These are phyloP conservation scores for Tetraodon nigroviridis DNA, from an alignment of 2,113 vertebrate species.

Conservation along the genomic window DNA sequence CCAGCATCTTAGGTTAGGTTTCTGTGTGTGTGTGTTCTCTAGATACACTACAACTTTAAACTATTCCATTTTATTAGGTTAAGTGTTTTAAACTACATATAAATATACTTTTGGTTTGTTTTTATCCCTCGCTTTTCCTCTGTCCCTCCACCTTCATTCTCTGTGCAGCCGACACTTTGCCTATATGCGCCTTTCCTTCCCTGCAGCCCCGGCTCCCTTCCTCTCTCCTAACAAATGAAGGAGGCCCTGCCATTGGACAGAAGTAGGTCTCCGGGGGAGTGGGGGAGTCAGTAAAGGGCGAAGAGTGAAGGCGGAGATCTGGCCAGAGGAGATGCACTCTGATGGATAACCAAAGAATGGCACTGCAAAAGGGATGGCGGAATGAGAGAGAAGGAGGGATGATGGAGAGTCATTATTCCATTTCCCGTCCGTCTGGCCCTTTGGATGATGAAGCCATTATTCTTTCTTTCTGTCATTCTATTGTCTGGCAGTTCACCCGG, in stretches of 20 bases:
- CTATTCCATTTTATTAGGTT: too few species aligned
- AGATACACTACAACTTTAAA: too few species aligned
- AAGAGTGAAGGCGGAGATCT: constrained; percentile 35
- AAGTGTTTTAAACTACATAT: too few species aligned
- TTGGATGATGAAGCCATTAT: constrained; percentile 66
- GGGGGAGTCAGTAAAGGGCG: constrained; percentile 48
- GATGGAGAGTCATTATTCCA: constrained; percentile 45
- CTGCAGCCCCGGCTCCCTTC: neutral
- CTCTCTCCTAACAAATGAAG: constrained; percentile 63
- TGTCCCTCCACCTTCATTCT: constrained; percentile 14
- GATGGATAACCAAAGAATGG: constrained; percentile 49
- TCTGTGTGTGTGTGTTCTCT: too few species aligned
- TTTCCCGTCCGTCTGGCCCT: constrained; percentile 48
- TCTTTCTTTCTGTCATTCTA: constrained; percentile 36
- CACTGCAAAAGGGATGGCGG: constrained; percentile 16
- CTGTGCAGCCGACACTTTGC: constrained; percentile 29
- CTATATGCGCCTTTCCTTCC: constrained; percentile 1
- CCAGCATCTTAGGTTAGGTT: too few species aligned
- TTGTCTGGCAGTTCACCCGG: constrained; percentile 5
- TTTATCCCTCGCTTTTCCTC: constrained; percentile 2
- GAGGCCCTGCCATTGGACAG: constrained; percentile 60
- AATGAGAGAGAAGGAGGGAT: constrained; percentile 23
- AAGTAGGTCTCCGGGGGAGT: constrained; percentile 64
- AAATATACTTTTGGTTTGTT: too few species aligned
- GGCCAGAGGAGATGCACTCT: constrained; percentile 56